phyloP scores from a whole-genome alignment of 2,888 invertebrate genomes.

The Eupithecia abbreviata region DNA sequence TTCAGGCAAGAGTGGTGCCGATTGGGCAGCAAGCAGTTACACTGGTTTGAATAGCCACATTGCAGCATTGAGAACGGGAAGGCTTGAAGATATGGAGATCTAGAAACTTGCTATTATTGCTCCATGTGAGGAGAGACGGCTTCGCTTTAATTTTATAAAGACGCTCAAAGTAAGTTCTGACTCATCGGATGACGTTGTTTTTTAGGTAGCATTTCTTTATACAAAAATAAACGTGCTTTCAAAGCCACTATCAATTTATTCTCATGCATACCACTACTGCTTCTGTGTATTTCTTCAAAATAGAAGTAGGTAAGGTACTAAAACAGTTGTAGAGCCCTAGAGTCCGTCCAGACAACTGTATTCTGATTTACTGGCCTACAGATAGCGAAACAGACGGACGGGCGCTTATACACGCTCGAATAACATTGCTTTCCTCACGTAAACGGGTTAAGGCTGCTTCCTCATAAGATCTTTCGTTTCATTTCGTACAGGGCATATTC shows the following conservation, averaged over 20 bases:
- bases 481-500: background rate
- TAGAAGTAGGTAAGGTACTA: background rate
- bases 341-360: constrained; percentile 14
- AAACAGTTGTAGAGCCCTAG: background rate
- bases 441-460: constrained; percentile 6
- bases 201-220: background rate
- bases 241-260: background rate
- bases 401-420: constrained; percentile 5
- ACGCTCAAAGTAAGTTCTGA: no score
- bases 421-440: constrained; percentile 7
- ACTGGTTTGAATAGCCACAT: background rate
- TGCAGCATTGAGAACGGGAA: background rate
- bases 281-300: background rate
- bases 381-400: constrained; percentile 6
- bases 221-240: background rate
- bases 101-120: no score
- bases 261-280: background rate
- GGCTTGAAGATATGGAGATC: background rate
- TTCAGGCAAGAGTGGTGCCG: background rate
- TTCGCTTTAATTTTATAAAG: background rate
- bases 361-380: constrained; percentile 11
- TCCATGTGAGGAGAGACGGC: no score
- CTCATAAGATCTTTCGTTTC: constrained; percentile 1
- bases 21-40: background rate
- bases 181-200: background rate